Conservation (phyloP, 2,113 vertebrate genomes). For the Ammodytes dubius region DNA sequence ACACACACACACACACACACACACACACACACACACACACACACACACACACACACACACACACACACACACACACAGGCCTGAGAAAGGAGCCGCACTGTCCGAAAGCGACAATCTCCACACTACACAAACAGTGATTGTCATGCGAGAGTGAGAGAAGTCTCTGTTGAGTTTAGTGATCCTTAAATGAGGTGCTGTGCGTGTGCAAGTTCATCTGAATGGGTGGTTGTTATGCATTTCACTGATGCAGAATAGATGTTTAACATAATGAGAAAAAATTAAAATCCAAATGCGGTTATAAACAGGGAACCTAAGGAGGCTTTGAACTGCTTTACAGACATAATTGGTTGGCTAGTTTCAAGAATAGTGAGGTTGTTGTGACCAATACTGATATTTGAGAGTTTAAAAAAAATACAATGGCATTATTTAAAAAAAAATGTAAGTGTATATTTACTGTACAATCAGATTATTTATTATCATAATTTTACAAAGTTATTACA, state of each 20-base stretch:
- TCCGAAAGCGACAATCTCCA: constrained; percentile 37
- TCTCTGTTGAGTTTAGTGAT: constrained; percentile 35
- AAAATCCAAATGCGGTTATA: background rate
- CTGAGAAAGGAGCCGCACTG: constrained; percentile 43
- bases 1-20: too few species aligned
- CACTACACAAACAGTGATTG: constrained; percentile 49
- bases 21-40: too few species aligned
- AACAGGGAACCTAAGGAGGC: background rate
- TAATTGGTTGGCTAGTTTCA: background rate
- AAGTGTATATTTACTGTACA: background rate
- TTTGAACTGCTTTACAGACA: background rate
- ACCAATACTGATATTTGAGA: background rate
- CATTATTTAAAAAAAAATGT: too few species aligned
- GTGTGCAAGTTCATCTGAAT: constrained; percentile 22
- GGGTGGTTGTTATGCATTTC: background rate
- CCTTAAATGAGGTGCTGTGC: constrained; percentile 43
- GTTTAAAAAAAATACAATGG: background rate
- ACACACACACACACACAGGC: constrained; percentile 44
- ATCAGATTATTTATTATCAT: background rate
- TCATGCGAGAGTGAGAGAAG: constrained; percentile 45
- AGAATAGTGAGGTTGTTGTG: background rate
- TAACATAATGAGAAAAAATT: background rate
- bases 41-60: too few species aligned
- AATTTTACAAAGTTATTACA: background rate
- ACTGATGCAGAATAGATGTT: constrained; percentile 4